Conservation (phyloP, 2,797 vertebrate genomes). For the Harpagifer antarcticus region DNA sequence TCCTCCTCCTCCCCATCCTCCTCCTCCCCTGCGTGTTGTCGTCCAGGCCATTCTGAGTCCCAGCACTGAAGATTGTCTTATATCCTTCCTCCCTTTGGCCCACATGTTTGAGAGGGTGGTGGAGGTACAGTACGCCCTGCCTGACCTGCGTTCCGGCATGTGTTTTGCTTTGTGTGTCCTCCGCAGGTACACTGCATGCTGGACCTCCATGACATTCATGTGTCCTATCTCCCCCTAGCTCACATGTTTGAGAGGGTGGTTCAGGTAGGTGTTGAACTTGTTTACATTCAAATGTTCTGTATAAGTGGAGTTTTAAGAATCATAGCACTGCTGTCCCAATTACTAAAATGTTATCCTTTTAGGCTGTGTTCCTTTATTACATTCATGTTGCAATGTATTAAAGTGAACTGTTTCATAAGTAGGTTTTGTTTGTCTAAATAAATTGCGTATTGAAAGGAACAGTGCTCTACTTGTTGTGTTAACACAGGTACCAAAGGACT, state of each 20-base stretch:
- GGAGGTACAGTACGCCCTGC: slow-evolving; percentile 85
- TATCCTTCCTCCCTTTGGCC: slow-evolving; percentile 96
- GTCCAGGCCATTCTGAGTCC: slow-evolving; percentile 72
- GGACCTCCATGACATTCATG: slow-evolving; percentile 79
- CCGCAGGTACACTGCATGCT: slow-evolving; percentile 82
- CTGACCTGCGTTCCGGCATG: slow-evolving; percentile 62
- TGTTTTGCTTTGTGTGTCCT: slow-evolving; percentile 73
- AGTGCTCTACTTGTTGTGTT: no score
- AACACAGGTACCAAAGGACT: no score
- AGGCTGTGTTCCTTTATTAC: not conserved
- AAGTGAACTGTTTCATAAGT: not conserved
- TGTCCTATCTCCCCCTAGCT: slow-evolving; percentile 89
- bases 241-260: slow-evolving; percentile 89
- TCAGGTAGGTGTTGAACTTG: slow-evolving; percentile 80
- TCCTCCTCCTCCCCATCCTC: not conserved
- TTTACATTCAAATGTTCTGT: slow-evolving; percentile 15
- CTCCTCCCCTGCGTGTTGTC: slow-evolving; percentile 33
- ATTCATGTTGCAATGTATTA: not conserved
- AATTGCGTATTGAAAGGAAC: no score
- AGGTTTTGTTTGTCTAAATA: not conserved
- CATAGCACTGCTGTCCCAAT: not conserved
- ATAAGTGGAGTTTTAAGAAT: not conserved
- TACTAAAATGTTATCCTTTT: not conserved
- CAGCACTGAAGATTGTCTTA: slow-evolving; percentile 86
- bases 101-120: slow-evolving; percentile 97